A percentile compares a stretch with the other conserved stretches of the same genome.
Conservation (phyloP, 2,113 vertebrate genomes). For the Sinocyclocheilus anophthalmus region DNA sequence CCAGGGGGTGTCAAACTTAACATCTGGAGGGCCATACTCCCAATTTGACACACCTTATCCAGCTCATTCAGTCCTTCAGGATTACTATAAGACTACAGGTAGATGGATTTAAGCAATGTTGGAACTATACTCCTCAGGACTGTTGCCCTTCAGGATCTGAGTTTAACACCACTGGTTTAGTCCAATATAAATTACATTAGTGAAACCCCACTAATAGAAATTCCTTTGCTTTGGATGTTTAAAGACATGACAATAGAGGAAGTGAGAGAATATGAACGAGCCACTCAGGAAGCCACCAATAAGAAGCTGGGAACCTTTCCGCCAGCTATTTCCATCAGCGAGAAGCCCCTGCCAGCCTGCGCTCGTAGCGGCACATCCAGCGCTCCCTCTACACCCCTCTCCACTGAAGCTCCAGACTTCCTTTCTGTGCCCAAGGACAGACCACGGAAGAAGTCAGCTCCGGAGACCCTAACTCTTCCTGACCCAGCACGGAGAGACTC, state of each 20-base stretch:
- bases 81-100: too few relatives aligned
- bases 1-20: background rate
- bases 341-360: constrained; percentile 84
- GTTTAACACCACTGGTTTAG: background rate
- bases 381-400: constrained; percentile 93
- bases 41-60: background rate
- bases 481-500: constrained; percentile 81
- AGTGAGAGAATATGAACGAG: constrained; percentile 93
- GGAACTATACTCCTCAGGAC: too few relatives aligned
- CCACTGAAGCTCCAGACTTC: constrained; percentile 95
- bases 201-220: background rate
- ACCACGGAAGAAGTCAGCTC: constrained; percentile 95
- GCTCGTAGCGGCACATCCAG: constrained; percentile 89
- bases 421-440: constrained; percentile 92
- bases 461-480: constrained; percentile 95
- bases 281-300: constrained; percentile 98
- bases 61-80: too few relatives aligned
- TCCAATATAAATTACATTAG: background rate
- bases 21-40: background rate
- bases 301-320: constrained; percentile 94
- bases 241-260: constrained; percentile 99
- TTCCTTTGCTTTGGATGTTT: background rate
- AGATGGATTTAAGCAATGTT: too few relatives aligned
- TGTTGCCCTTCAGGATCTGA: too few relatives aligned
- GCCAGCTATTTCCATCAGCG: constrained; percentile 90